phyloP scores from a whole-genome alignment of 2,888 invertebrate species.

The Heliconius ethilla region DNA sequence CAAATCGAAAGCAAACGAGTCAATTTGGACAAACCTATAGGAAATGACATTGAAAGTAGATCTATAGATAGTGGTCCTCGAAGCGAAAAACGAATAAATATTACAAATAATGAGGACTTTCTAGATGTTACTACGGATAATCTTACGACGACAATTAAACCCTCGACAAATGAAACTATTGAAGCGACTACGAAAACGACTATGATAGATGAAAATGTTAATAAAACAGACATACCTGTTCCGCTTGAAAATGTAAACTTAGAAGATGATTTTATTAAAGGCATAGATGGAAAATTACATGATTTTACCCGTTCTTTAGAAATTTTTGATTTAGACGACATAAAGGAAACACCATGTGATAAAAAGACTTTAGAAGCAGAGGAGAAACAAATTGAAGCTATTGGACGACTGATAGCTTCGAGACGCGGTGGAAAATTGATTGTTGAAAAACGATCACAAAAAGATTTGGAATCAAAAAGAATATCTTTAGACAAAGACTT shows the following conservation, averaged over 20 bases:
- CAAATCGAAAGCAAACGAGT: slow-evolving; percentile 31
- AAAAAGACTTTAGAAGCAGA: slow-evolving; percentile 75
- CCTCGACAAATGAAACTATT: slow-evolving; percentile 43
- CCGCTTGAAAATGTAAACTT: slow-evolving; percentile 52
- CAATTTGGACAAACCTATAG: slow-evolving; percentile 33
- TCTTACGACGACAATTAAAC: slow-evolving; percentile 46
- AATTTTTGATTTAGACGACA: slow-evolving; percentile 73
- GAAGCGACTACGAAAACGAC: slow-evolving; percentile 43
- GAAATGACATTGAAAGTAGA: slow-evolving; percentile 43
- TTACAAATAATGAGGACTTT: slow-evolving; percentile 53
- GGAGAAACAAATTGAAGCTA: slow-evolving; percentile 77
- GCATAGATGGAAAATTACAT: slow-evolving; percentile 73
- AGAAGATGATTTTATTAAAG: slow-evolving; percentile 63
- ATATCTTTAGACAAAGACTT: slow-evolving; percentile 69
- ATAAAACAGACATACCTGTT: slow-evolving; percentile 55
- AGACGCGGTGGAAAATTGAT: slow-evolving; percentile 68
- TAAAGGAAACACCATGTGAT: slow-evolving; percentile 64
- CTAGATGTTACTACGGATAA: slow-evolving; percentile 49
- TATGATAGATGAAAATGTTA: slow-evolving; percentile 47
- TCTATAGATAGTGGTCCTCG: slow-evolving; percentile 49
- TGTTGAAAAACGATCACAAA: slow-evolving; percentile 71
- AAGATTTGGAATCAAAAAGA: slow-evolving; percentile 67
- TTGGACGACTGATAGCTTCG: slow-evolving; percentile 72
- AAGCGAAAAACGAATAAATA: slow-evolving; percentile 64
- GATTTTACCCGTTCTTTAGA: slow-evolving; percentile 73